Evolutionary conservation across 2,888 invertebrate genomes (phyloP).

Genomic region (Macrostomum cliftonense): DNA sequence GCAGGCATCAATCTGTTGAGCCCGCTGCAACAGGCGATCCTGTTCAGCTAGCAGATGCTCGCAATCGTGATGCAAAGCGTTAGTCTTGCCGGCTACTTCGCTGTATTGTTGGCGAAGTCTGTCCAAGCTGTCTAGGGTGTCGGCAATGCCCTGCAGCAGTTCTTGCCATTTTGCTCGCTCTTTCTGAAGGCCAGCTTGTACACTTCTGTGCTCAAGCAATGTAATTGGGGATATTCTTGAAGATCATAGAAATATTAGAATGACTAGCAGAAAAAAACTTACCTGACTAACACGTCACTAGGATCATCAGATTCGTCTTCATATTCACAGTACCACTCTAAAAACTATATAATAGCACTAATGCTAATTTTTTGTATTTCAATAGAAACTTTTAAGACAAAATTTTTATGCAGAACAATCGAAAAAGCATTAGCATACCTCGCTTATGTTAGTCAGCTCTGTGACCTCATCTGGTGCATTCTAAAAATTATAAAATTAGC

Average conservation of each 20-base stretch:
- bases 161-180: conserved; percentile 24
- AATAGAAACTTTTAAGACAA: too few species aligned
- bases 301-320: conserved; percentile 53
- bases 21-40: conserved; percentile 23
- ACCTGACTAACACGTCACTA: conserved; percentile 51
- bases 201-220: conserved; percentile 2
- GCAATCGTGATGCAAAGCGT: conserved; percentile 70
- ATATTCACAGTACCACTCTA: conserved; percentile 55
- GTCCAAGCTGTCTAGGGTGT: conserved; percentile 52
- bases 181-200: conserved; percentile 3
- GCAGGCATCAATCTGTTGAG: conserved; percentile 4
- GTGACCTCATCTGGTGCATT: too few species aligned
- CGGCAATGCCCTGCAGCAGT: conserved; percentile 46
- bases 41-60: conserved; percentile 72
- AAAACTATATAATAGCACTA: conserved; percentile 41
- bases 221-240: too few species aligned
- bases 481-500: too few species aligned
- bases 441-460: too few species aligned
- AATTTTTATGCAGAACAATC: too few species aligned
- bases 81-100: conserved; percentile 73
- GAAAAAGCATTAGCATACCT: too few species aligned
- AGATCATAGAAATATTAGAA: too few species aligned
- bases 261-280: too few species aligned
- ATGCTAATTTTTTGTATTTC: too few species aligned
- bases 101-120: conserved; percentile 58